These are phyloP conservation scores for Poecile atricapillus DNA, from an alignment of 2,113 vertebrate species.

Conservation along the genomic window DNA sequence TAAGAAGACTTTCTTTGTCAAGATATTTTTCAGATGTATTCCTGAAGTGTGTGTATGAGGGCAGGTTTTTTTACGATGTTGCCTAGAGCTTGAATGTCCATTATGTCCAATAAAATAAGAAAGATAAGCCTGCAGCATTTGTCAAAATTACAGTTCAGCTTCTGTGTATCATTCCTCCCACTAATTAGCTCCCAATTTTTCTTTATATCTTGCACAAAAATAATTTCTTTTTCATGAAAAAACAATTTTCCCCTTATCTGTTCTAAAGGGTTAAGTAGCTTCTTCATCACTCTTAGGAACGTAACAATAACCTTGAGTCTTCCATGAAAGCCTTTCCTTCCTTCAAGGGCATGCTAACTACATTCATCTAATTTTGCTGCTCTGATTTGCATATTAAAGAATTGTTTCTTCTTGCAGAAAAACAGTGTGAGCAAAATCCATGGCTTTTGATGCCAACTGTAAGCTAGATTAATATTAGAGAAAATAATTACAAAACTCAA, in stretches of 20 bases:
- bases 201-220: not conserved
- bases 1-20: not conserved
- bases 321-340: constrained; percentile 22
- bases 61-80: not conserved
- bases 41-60: not conserved
- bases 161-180: not conserved
- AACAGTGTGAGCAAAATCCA: not conserved
- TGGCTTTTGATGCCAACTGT: constrained; percentile 7
- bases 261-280: constrained; percentile 3
- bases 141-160: not conserved
- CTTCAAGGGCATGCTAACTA: constrained; percentile 9
- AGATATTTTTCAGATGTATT: not conserved
- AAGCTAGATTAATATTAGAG: not conserved
- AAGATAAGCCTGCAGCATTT: not conserved
- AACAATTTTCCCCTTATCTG: not conserved
- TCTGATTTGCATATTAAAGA: constrained; percentile 55
- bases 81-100: not conserved
- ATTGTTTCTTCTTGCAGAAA: constrained; percentile 35
- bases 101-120: not conserved
- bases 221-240: not conserved
- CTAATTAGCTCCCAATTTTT: not conserved
- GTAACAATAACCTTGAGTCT: not conserved
- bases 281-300: not conserved
- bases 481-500: constrained; percentile 1
- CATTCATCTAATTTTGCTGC: not conserved